These are phyloP conservation scores for Charanyca ferruginea DNA, from an alignment of 2,888 invertebrate genomes.

Conservation along the genomic window DNA sequence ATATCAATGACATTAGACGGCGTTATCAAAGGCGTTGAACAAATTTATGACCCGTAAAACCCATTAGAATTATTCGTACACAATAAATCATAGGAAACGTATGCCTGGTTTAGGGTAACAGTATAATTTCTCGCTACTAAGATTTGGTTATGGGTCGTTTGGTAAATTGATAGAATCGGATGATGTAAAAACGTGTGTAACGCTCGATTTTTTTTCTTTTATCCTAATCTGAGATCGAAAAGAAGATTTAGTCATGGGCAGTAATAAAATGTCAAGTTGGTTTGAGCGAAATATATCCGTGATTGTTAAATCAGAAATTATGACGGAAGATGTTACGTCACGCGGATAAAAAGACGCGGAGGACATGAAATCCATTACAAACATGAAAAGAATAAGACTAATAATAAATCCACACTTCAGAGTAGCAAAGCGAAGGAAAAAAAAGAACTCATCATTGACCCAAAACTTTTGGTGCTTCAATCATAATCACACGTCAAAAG, in stretches of 20 bases:
- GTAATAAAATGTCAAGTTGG: constrained; percentile 49
- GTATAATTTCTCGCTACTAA: constrained; percentile 77
- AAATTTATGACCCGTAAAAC: constrained; percentile 86
- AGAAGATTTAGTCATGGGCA: constrained; percentile 36
- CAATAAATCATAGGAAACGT: constrained; percentile 65
- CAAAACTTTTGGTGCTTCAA: constrained; percentile 48
- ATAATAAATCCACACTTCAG: constrained; percentile 31
- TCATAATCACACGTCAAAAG: constrained; percentile 62
- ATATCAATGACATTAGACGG: constrained; percentile 74
- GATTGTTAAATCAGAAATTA: constrained; percentile 27
- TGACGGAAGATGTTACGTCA: neutral
- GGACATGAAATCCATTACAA: constrained; percentile 5
- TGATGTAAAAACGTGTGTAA: constrained; percentile 62
- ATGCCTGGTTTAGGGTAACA: constrained; percentile 60
- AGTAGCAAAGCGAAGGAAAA: constrained; percentile 5
- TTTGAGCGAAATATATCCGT: neutral
- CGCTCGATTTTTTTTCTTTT: constrained; percentile 26
- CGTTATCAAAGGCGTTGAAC: constrained; percentile 77
- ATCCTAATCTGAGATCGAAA: constrained; percentile 22
- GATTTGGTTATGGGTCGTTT: constrained; percentile 79
- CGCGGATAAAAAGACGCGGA: neutral
- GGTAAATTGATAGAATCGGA: constrained; percentile 67
- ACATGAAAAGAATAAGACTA: constrained; percentile 7
- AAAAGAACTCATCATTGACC: constrained; percentile 34
- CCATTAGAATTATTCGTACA: constrained; percentile 79